phyloP scores from a whole-genome alignment of 2,797 vertebrate species.

The Spea hammondii region DNA sequence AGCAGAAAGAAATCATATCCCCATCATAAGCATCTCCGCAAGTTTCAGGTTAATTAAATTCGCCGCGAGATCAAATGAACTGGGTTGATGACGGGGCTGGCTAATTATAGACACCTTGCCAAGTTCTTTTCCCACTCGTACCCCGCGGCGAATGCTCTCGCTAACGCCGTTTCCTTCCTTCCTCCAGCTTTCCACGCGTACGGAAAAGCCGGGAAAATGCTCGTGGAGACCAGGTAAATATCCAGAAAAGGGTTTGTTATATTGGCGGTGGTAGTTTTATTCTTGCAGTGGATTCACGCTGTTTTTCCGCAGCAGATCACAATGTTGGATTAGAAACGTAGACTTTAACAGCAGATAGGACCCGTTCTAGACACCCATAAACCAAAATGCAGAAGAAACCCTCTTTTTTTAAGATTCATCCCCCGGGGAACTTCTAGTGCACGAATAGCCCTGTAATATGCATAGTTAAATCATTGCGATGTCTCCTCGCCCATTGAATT shows the following conservation, averaged over 20 bases:
- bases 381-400: too few relatives aligned
- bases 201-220: conserved; percentile 88
- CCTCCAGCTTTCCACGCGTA: conserved; percentile 89
- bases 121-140: neutral
- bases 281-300: conserved; percentile 11
- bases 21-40: neutral
- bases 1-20: neutral
- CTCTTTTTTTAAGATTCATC: too few relatives aligned
- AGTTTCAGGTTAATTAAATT: conserved; percentile 5
- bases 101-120: neutral
- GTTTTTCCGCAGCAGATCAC: neutral
- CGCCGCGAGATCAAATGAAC: neutral
- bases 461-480: too few relatives aligned
- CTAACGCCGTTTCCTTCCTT: conserved; percentile 18
- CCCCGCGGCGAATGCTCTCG: neutral
- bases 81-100: neutral
- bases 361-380: too few relatives aligned
- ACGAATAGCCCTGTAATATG: too few relatives aligned
- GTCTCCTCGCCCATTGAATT: too few relatives aligned
- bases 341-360: too few relatives aligned
- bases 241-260: neutral
- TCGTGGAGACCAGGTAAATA: conserved; percentile 90
- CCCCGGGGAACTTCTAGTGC: too few relatives aligned
- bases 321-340: too few relatives aligned
- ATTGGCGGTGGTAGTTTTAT: neutral